Evolutionary conservation across 1,140 invertebrate species (phyloP).

Genomic region (Lasioglossum baleicum): DNA sequence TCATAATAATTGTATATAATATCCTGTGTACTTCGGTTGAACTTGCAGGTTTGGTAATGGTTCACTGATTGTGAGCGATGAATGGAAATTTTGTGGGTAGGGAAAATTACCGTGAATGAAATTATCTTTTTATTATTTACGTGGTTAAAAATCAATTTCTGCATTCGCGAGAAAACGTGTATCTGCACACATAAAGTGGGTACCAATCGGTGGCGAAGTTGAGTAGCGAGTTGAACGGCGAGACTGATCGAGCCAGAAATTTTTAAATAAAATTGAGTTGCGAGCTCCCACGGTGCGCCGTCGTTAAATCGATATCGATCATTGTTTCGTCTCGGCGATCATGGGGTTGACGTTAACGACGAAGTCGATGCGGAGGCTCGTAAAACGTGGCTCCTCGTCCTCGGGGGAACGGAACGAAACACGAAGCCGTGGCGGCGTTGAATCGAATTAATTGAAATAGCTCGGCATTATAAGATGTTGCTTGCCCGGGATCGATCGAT

Average conservation of each 20-base stretch:
- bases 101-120: too few species aligned
- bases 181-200: too few species aligned
- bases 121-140: too few species aligned
- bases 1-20: too few species aligned
- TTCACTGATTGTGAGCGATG: too few species aligned
- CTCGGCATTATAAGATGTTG: neutral
- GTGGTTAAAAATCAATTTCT: too few species aligned
- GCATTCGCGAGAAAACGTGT: too few species aligned
- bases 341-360: conserved; percentile 39
- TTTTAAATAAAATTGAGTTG: neutral
- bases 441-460: conserved; percentile 3
- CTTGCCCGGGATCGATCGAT: conserved; percentile 35
- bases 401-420: neutral
- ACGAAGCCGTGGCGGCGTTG: neutral
- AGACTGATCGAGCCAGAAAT: neutral
- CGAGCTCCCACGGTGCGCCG: neutral
- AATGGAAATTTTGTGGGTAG: too few species aligned
- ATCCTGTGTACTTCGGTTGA: too few species aligned
- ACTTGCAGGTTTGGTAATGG: too few species aligned
- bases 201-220: neutral
- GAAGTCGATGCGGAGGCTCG: conserved; percentile 8
- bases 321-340: conserved; percentile 33
- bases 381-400: neutral
- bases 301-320: conserved; percentile 3
- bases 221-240: too few species aligned